A percentile compares a stretch with the other conserved stretches of the same genome.
These are phyloP conservation scores for Drosophila sucinea DNA, from an alignment of 1,140 invertebrate species.

Conservation along the genomic window DNA sequence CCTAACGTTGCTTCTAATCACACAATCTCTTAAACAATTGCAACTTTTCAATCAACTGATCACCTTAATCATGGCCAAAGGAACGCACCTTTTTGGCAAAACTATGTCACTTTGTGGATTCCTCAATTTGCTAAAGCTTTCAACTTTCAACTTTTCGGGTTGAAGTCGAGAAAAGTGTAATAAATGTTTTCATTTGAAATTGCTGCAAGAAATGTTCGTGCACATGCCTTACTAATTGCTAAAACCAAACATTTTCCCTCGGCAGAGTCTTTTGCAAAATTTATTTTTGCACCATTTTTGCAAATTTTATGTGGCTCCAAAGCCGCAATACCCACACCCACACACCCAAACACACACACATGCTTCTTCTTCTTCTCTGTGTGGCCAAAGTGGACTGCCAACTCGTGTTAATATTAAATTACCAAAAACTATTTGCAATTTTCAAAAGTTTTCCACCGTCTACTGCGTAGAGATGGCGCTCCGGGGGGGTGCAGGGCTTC, in stretches of 20 bases:
- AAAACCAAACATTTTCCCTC: constrained; percentile 47
- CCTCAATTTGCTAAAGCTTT: not conserved
- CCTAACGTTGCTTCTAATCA: not conserved
- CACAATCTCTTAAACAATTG: not conserved
- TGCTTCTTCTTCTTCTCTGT: not conserved
- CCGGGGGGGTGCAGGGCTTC: constrained; percentile 2
- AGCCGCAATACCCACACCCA: constrained; percentile 40
- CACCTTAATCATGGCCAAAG: too few species aligned
- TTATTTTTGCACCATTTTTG: constrained; percentile 37
- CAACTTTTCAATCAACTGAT: not conserved
- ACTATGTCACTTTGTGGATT: constrained; percentile 6
- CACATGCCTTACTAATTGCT: constrained; percentile 54
- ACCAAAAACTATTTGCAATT: constrained; percentile 67
- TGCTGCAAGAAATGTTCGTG: constrained; percentile 30
- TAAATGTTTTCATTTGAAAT: constrained; percentile 30
- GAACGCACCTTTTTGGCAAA: not conserved
- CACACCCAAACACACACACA: constrained; percentile 1
- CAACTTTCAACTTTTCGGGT: not conserved
- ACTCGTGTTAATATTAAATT: constrained; percentile 67
- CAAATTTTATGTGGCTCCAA: constrained; percentile 34
- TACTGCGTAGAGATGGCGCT: constrained; percentile 6
- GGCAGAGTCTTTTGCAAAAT: constrained; percentile 42
- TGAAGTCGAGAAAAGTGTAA: constrained; percentile 10
- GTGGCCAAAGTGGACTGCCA: constrained; percentile 46
- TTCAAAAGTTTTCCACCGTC: constrained; percentile 58